A percentile compares a stretch with the other conserved stretches of the same genome.
These are phyloP conservation scores for Nycticorax nycticorax DNA, from an alignment of 2,113 vertebrate genomes.

Conservation along the genomic window DNA sequence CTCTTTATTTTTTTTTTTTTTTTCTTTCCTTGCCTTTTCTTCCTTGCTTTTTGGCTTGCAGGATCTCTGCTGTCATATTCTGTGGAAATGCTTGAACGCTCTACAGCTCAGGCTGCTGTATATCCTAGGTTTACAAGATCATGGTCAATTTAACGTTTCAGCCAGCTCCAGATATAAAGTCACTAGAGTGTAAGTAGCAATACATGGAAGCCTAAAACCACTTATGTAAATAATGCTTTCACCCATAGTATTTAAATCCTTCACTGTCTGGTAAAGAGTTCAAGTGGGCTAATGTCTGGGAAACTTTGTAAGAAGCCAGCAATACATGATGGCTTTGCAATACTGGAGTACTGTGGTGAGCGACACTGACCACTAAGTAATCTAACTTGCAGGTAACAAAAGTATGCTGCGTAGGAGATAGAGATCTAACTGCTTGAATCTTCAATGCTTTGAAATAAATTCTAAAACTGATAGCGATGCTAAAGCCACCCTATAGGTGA, in stretches of 20 bases:
- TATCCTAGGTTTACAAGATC: conserved; percentile 32
- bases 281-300: not conserved
- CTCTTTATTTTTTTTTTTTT: not conserved
- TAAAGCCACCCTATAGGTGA: conserved; percentile 64
- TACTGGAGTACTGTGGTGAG: not conserved
- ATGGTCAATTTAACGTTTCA: conserved; percentile 51
- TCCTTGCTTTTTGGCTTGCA: not conserved
- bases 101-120: conserved; percentile 24
- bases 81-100: conserved; percentile 42
- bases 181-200: conserved; percentile 40
- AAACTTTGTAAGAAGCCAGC: conserved; percentile 4
- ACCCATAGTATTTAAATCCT: not conserved
- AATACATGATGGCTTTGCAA: not conserved
- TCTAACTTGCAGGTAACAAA: conserved; percentile 4
- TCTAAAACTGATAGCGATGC: conserved; percentile 44
- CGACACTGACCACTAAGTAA: not conserved
- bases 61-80: conserved; percentile 18
- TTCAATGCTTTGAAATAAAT: conserved; percentile 33
- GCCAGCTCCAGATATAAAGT: conserved; percentile 47
- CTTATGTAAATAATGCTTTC: conserved; percentile 31
- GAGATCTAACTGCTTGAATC: not conserved
- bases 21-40: not conserved
- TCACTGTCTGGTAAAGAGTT: conserved; percentile 24
- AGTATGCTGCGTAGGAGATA: not conserved
- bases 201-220: conserved; percentile 17